Evolutionary conservation across 37 sponge, comb jelly and placozoan genomes (phyloP), one percentile per base, ranked within the genome.

Genomic region (Aphrocallistes beatrix): DNA sequence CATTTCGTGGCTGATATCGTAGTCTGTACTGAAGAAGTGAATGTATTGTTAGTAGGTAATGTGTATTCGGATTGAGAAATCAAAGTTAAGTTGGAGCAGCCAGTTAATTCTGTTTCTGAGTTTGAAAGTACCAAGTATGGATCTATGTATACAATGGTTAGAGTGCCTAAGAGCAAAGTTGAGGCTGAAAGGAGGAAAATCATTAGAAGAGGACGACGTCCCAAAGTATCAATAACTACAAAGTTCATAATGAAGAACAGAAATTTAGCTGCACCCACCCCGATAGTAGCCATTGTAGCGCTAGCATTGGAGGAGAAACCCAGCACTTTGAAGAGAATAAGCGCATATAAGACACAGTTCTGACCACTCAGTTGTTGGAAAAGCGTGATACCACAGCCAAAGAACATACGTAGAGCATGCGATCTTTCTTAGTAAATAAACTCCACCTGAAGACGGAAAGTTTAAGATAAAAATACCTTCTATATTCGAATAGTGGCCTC

Each of bases 191-290:
- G 6, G 13, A 42, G 6, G 13, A 13, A 42, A 16, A 42, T 42
- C 45, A 91, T 83, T 16, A 89, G 51, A 0, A 91, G 88, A 39
- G 87, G 87, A 10, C 92, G 85, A 10, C 92, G 69, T 36, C 89
- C 87, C 37, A 85, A 37, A 32, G 45, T 81, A 83, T 91, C 92
- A 17, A 91, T 85, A 13, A 85, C 23, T 23, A 36, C 51, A 37
- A 89, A 1, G 39, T 86, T 87, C 37, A 91, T 51, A 0, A 85
- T 3, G 16, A 89, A 87, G 84, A 91, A 91, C 1, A 89, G 40
- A 37, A 89, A 50, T 40, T 91, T 91, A 37, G 87, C 40, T 34
- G 84, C 85, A 30, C 87, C 75, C 36, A 87, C 19, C 82, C 92
- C 87, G 36, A 91, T 89, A 23, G 48, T 34, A 8, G 84, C 39